Evolutionary conservation across 2,888 invertebrate species (phyloP).

Genomic region (Bombyx huttoni): DNA sequence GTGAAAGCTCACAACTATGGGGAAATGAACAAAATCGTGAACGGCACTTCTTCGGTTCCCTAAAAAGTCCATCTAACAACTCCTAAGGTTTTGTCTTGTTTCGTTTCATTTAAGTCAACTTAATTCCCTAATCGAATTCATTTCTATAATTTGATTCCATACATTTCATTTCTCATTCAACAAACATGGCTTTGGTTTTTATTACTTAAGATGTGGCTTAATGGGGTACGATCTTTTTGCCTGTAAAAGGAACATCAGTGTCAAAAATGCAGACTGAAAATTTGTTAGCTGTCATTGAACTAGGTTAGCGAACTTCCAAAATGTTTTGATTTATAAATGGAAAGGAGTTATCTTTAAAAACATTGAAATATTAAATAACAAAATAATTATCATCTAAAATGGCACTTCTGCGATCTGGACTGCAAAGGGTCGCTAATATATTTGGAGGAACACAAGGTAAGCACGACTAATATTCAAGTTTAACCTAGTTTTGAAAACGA

Average conservation of each 20-base stretch:
- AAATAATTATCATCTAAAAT: slow-evolving; percentile 11
- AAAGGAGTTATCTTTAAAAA: neutral
- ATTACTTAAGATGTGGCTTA: too few relatives aligned
- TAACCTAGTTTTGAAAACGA: neutral
- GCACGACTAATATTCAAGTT: neutral
- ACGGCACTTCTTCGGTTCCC: too few relatives aligned
- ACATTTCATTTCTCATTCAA: too few relatives aligned
- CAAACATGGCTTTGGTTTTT: too few relatives aligned
- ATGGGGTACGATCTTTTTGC: neutral
- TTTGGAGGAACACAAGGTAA: slow-evolving; percentile 39
- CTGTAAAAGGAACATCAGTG: neutral
- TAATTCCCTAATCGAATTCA: too few relatives aligned
- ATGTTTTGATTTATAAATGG: slow-evolving; percentile 8
- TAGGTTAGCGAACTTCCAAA: neutral
- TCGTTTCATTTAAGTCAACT: too few relatives aligned
- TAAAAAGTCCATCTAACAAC: too few relatives aligned
- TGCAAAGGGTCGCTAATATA: slow-evolving; percentile 36
- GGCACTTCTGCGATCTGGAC: slow-evolving; percentile 46
- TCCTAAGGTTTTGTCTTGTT: too few relatives aligned
- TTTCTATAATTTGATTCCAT: too few relatives aligned
- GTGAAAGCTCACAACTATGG: too few relatives aligned
- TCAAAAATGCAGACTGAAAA: neutral
- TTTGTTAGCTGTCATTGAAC: neutral
- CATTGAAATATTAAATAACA: neutral
- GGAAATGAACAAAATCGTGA: too few relatives aligned